Percentiles rank a stretch among this genome's conserved stretches.
Conservation (phyloP, 2,797 vertebrate genomes). For the Percopsis omiscomaycus region DNA sequence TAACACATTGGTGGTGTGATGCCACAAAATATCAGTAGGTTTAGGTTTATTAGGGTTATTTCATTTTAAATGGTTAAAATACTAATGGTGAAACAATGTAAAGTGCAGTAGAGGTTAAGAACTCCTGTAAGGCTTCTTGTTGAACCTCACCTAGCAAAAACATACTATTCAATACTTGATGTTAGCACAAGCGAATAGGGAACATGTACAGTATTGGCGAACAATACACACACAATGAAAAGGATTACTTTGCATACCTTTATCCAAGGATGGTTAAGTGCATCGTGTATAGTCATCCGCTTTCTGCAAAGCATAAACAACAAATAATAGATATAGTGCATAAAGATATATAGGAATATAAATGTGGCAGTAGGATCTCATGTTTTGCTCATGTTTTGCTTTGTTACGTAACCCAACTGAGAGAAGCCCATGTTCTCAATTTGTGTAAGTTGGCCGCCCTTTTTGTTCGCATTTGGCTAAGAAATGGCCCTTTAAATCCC, state of each 20-base stretch:
- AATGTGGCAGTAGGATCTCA: not conserved
- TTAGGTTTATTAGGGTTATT: too few species aligned
- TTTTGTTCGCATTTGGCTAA: slow-evolving; percentile 24
- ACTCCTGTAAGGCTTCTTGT: too few species aligned
- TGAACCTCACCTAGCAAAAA: too few species aligned
- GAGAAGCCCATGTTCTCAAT: slow-evolving; percentile 31
- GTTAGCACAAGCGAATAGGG: not conserved
- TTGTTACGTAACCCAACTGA: not conserved
- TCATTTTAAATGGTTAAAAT: too few species aligned
- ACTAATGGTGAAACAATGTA: too few species aligned
- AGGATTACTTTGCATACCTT: slow-evolving; percentile 77
- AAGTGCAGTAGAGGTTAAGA: too few species aligned
- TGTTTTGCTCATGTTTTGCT: too few species aligned
- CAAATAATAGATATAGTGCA: slow-evolving; percentile 11
- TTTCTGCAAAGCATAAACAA: slow-evolving; percentile 77
- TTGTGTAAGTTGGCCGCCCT: slow-evolving; percentile 11
- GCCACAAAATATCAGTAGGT: too few species aligned
- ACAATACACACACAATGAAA: not conserved
- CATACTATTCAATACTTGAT: too few species aligned
- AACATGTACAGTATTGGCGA: not conserved
- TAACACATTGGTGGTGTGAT: too few species aligned
- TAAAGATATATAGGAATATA: not conserved
- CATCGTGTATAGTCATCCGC: slow-evolving; percentile 88
- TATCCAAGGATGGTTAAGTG: slow-evolving; percentile 93
- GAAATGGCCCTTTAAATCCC: slow-evolving; percentile 9